Evolutionary conservation across 2,888 invertebrate genomes (phyloP).

Genomic region (Synanthedon tipuliformis): DNA sequence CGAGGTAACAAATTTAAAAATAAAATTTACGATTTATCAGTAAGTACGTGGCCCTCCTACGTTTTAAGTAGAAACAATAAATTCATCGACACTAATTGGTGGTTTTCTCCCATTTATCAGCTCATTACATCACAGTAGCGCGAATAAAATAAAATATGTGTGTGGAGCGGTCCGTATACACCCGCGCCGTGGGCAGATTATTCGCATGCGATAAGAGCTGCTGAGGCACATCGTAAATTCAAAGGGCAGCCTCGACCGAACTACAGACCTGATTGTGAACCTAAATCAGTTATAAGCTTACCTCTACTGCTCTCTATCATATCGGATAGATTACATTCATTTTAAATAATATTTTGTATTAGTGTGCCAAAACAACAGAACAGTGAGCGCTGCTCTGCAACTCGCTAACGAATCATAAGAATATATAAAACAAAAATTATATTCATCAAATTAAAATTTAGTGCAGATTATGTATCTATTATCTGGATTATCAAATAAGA

Average conservation of each 20-base stretch:
- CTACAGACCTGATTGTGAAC: conserved; percentile 65
- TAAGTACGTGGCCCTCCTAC: conserved; percentile 62
- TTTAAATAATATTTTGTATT: too few relatives aligned
- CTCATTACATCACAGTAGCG: conserved; percentile 72
- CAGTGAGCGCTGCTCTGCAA: too few relatives aligned
- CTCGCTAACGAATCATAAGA: too few relatives aligned
- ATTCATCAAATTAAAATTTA: too few relatives aligned
- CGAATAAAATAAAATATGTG: conserved; percentile 71
- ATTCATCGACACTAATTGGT: conserved; percentile 72
- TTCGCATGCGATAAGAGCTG: conserved; percentile 69
- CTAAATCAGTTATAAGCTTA: conserved; percentile 46
- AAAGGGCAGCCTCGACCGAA: conserved; percentile 64
- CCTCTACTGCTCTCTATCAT: neutral
- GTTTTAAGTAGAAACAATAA: conserved; percentile 71
- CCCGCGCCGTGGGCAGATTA: conserved; percentile 62
- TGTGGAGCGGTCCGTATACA: conserved; percentile 46
- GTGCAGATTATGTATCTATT: too few relatives aligned
- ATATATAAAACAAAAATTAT: too few relatives aligned
- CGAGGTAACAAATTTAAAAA: conserved; percentile 47
- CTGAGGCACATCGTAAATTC: conserved; percentile 70
- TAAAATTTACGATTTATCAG: conserved; percentile 52
- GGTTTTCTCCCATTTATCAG: conserved; percentile 71
- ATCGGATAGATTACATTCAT: too few relatives aligned
- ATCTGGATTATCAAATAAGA: too few relatives aligned
- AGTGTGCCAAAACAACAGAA: too few relatives aligned